phyloP scores from a whole-genome alignment of 2,797 vertebrate genomes.

The Channa striata region DNA sequence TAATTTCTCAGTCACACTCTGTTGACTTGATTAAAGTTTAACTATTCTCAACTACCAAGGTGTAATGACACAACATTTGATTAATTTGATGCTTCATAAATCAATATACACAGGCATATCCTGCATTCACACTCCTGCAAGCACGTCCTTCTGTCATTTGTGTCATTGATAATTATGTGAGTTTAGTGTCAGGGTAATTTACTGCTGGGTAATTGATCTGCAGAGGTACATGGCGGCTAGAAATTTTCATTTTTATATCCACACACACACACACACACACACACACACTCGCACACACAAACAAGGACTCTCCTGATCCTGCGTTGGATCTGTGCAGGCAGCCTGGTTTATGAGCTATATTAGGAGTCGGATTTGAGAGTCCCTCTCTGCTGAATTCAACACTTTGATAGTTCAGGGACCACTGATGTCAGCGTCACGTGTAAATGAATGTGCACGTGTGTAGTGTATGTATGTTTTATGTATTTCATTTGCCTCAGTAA shows the following conservation, averaged over 20 bases:
- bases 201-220: conserved; percentile 56
- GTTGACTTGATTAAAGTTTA: conserved; percentile 43
- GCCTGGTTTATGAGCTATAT: conserved; percentile 74
- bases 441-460: conserved; percentile 5
- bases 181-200: conserved; percentile 50
- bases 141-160: conserved; percentile 1
- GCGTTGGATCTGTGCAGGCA: conserved; percentile 49
- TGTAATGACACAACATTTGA: conserved; percentile 35
- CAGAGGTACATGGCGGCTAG: conserved; percentile 15
- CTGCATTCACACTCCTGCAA: neutral
- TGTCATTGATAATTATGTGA: conserved; percentile 49
- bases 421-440: conserved; percentile 52
- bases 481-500: conserved; percentile 31
- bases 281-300: conserved; percentile 13
- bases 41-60: conserved; percentile 20
- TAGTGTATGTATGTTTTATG: neutral
- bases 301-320: conserved; percentile 14
- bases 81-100: conserved; percentile 32
- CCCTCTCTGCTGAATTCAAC: conserved; percentile 58
- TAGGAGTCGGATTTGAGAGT: conserved; percentile 60
- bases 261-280: conserved; percentile 22
- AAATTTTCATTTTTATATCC: conserved; percentile 1
- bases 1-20: conserved; percentile 18
- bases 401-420: conserved; percentile 56
- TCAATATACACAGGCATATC: conserved; percentile 16